phyloP scores from a whole-genome alignment of 2,113 vertebrate genomes.

The Cinclus cinclus region DNA sequence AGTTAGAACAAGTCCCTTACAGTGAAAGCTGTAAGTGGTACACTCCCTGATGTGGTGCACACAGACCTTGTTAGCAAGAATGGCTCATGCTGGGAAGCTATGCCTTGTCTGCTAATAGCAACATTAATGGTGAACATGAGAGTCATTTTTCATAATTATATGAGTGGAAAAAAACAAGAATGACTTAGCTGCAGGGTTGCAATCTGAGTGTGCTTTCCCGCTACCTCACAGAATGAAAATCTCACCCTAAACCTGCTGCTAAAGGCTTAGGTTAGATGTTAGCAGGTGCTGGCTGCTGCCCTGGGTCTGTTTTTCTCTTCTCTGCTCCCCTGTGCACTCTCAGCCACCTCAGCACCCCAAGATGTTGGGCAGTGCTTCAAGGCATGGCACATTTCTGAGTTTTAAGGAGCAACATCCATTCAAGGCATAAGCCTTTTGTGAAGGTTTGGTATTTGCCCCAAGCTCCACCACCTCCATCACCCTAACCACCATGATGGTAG shows the following conservation, averaged over 20 bases:
- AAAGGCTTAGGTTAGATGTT: background rate
- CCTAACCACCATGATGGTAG: background rate
- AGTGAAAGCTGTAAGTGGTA: background rate
- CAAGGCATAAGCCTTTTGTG: background rate
- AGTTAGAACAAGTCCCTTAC: background rate
- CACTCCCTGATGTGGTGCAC: background rate
- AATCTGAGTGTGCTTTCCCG: background rate
- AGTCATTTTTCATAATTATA: background rate
- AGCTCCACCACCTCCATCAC: background rate
- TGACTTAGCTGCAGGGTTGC: background rate
- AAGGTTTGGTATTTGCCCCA: background rate
- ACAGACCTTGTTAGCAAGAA: background rate
- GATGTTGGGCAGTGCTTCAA: background rate
- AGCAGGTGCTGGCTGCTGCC: background rate
- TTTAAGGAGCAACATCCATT: background rate
- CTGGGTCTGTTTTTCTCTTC: background rate
- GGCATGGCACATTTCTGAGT: background rate
- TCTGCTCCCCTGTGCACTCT: background rate
- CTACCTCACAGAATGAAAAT: background rate
- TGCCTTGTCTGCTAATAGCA: background rate
- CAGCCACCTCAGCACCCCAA: background rate
- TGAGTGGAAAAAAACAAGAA: background rate
- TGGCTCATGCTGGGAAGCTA: background rate
- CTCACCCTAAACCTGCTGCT: background rate
- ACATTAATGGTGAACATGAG: background rate